Base-by-base conservation (phyloP, 2,113 vertebrate genomes). In the Burhinus bistriatus region DNA sequence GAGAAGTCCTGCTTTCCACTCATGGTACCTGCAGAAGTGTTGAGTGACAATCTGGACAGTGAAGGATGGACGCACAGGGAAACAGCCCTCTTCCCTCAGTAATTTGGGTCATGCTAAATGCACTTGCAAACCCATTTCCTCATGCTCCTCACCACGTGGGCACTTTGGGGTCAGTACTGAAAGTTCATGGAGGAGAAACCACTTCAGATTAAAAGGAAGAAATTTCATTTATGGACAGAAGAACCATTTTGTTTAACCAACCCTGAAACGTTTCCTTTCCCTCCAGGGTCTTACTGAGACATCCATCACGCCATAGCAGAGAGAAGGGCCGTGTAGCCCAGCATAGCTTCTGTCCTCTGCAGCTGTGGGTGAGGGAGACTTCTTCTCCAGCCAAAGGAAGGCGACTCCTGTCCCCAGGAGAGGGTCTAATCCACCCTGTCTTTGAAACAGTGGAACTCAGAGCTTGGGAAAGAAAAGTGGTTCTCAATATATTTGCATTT, bases 131-230 rank as follows among this genome's bases (percentile, higher is more conserved):
- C 22, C n/a, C 10, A 11, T 18, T 52, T 52, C 34, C 15, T 69
- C 36, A 2, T 65, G 62, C 14, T 61, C 49, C 38, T 86, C 3
- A 0, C 26, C 1, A 3, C 27, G 12, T 2, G 5, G 51, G 47
- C 16, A 21, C 10, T 23, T 57, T 16, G 11, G 30, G 22, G 16
- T 65, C 59, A 75, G 65, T 90, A 90, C 9, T 55, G 73, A 45
- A 89, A 69, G 23, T 57, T 70, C 51, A 21, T 47, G 9, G 21
- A 10, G 13, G 11, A 73, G 30, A 82, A 75, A 40, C 5, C 30
- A 65, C 36, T 84, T 70, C 59, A 75, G 36, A 78, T 34, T 66
- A 30, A 90, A 82, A 78, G 12, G 51, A 65, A 69, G 26, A 78
- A 25, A 52, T n/a, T 58, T 47, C 9, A 32, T 32, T 18, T 87